Conservation (phyloP, 2,888 invertebrate species). For the Conus canariensis region DNA sequence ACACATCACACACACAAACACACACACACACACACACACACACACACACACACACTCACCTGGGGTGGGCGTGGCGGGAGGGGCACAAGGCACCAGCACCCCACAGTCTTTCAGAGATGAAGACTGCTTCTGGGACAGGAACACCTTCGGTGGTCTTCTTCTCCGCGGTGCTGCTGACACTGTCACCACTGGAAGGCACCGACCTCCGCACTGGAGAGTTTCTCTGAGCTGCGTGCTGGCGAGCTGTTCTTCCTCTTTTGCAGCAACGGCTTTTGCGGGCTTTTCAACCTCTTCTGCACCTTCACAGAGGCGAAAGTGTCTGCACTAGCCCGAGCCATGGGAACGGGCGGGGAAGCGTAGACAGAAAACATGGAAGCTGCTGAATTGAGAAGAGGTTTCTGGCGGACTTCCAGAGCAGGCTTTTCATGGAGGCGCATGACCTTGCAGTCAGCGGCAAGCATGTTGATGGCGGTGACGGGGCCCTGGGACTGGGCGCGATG, state of each 20-base stretch:
- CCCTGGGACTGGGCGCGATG: neutral
- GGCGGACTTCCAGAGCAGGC: neutral
- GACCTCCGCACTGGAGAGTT: slow-evolving; percentile 1
- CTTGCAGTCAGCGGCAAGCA: slow-evolving; percentile 29
- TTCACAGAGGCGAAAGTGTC: neutral
- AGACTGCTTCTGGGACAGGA: slow-evolving; percentile 71
- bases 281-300: neutral
- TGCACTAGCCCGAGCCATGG: neutral
- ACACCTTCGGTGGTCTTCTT: slow-evolving; percentile 62
- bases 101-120: slow-evolving; percentile 66
- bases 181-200: neutral
- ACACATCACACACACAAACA: neutral
- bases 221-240: neutral
- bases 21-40: neutral
- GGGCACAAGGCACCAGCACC: slow-evolving; percentile 69
- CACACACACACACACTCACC: slow-evolving; percentile 56
- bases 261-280: slow-evolving; percentile 8
- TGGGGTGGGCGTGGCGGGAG: slow-evolving; percentile 73
- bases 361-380: slow-evolving; percentile 22
- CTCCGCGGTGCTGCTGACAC: neutral
- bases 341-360: neutral
- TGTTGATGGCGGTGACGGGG: slow-evolving; percentile 5
- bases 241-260: neutral
- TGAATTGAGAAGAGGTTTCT: neutral
- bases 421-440: slow-evolving; percentile 30